Conservation (phyloP, 2,113 vertebrate species). For the Brevimyrus niger region DNA sequence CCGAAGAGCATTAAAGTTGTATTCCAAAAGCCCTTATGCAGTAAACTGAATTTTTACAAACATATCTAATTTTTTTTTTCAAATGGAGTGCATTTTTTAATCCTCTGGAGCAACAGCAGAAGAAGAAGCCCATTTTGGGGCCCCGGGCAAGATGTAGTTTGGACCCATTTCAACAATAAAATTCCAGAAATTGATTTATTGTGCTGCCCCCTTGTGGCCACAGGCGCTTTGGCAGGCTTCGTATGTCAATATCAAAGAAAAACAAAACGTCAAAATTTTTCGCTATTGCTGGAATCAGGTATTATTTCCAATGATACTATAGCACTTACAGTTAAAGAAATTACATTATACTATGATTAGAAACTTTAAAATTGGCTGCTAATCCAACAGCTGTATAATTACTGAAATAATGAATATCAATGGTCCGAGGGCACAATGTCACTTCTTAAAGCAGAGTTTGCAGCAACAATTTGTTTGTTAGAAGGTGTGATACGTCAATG, state of each 20-base stretch:
- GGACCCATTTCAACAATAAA: not conserved
- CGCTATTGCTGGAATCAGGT: not conserved
- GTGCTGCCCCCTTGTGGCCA: not conserved
- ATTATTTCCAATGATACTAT: not conserved
- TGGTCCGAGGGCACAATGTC: not conserved
- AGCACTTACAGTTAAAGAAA: not conserved
- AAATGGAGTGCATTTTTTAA: not conserved
- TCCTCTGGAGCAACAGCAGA: not conserved
- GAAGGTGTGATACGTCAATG: not conserved
- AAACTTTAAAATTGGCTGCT: not conserved
- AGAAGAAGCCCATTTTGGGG: not conserved
- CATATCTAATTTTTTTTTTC: not conserved
- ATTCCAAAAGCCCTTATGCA: not conserved
- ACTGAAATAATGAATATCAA: not conserved
- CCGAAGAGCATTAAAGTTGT: not conserved
- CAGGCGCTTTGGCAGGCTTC: not conserved
- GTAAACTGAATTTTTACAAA: not conserved
- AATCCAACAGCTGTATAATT: not conserved
- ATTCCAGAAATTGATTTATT: not conserved
- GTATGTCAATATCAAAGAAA: not conserved
- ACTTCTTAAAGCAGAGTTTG: not conserved
- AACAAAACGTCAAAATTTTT: not conserved
- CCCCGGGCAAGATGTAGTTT: not conserved
- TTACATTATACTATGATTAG: not conserved
- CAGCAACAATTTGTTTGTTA: not conserved